Evolutionary conservation across 2,113 vertebrate species (phyloP), one percentile per base, ranked within the genome.

Genomic region (Phylloscopus trochilus): DNA sequence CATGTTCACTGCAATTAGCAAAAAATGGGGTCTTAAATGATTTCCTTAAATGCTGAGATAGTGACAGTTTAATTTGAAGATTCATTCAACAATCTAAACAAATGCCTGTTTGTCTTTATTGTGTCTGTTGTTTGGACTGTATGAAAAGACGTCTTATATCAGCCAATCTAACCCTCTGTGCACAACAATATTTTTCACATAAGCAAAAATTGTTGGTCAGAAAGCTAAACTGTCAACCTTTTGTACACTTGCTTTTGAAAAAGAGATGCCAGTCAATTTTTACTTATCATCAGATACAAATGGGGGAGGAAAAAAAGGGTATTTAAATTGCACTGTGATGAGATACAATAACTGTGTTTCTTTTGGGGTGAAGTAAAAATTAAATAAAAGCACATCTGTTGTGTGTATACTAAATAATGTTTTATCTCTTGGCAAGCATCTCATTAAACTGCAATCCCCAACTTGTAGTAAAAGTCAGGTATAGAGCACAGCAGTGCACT

Each of bases 251-350:
- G 31, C 22, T 63, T 83, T 86, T 70, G 41, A 83, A 91, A 83
- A 67, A 56, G 55, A 90, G 28, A 77, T 47, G 11, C 9, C 20
- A 67, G 47, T 43, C 44, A 23, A 51, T 70, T 92, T 83, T 70
- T 43, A 69, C 18, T 70, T 6, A 6, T 15, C 78, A 70, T 53
- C 60, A 80, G n/a, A 30, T 69, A 35, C 0, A 4, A 86, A 77
- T 2, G 4, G 23, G 13, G 28, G 9, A 26, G 4, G 14, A 0
- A 0, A 73, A 60, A 27, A 60, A 26, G 27, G 9, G 8, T 46
- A 58, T 39, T 83, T 88, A 78, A 82, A 85, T 72, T 63, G 39
- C 21, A 51, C 7, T 64, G 31, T 51, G 62, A 17, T 59, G 43
- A 76, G 33, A 60, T 26, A 85, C 2, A 73, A 23, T 33, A 69